Evolutionary conservation across 2,113 vertebrate genomes (phyloP).

Genomic region (Neotragus pygmaeus): DNA sequence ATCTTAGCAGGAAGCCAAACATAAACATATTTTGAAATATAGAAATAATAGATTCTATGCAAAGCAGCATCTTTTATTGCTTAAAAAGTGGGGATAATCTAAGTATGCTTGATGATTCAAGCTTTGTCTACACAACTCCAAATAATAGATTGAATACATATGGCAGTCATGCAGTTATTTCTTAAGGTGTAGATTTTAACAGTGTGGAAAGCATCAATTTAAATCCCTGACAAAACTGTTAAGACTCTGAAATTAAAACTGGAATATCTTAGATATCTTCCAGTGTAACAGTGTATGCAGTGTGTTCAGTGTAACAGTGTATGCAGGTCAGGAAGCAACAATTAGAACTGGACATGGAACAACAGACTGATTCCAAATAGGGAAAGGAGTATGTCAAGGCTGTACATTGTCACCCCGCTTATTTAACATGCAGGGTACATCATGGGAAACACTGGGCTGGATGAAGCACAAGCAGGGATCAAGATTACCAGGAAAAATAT

Average conservation of each 20-base stretch:
- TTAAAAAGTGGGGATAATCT: not conserved
- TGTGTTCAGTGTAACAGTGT: not conserved
- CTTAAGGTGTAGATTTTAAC: constrained; percentile 3
- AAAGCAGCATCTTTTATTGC: not conserved
- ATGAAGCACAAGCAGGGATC: not conserved
- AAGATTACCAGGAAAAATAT: not conserved
- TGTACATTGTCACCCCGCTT: not conserved
- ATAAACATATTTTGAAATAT: not conserved
- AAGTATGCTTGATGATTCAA: not conserved
- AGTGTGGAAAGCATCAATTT: not conserved
- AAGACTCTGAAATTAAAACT: not conserved
- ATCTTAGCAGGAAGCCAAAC: not conserved
- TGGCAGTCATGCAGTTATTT: not conserved
- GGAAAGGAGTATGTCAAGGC: not conserved
- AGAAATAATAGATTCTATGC: not conserved
- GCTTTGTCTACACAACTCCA: not conserved
- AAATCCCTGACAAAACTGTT: not conserved
- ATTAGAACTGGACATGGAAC: not conserved
- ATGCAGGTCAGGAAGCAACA: not conserved
- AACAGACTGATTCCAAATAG: not conserved
- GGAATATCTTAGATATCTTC: not conserved
- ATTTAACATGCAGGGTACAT: not conserved
- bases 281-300: not conserved
- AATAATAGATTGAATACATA: constrained; percentile 4
- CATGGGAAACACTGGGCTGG: not conserved